These are phyloP conservation scores for Ptychadena robeensis DNA, from an alignment of 2,797 vertebrate species.

Conservation along the genomic window DNA sequence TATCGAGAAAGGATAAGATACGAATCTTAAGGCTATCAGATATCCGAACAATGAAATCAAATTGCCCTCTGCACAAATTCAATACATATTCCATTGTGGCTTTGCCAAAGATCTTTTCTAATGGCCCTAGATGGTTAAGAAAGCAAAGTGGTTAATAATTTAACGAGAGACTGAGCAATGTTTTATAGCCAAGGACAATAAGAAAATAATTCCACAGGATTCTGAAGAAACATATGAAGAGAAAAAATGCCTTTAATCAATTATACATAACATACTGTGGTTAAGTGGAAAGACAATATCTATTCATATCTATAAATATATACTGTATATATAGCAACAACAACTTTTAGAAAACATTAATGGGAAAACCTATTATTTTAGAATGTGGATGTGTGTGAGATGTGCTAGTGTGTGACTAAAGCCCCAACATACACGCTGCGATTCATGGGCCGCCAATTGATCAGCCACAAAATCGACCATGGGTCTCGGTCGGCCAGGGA, in stretches of 20 bases:
- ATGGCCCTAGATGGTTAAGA: slow-evolving; percentile 41
- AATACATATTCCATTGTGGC: slow-evolving; percentile 56
- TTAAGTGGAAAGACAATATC: not conserved
- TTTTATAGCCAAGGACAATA: not conserved
- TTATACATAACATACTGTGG: slow-evolving; percentile 3
- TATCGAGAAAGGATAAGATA: slow-evolving; percentile 62
- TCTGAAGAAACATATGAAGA: not conserved
- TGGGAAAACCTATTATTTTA: too few relatives aligned
- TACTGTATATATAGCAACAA: too few relatives aligned
- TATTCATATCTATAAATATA: too few relatives aligned
- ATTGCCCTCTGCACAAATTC: slow-evolving; percentile 59
- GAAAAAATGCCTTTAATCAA: slow-evolving; percentile 10
- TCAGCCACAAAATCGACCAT: too few relatives aligned
- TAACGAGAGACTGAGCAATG: slow-evolving; percentile 14
- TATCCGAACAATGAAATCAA: slow-evolving; percentile 59
- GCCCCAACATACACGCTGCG: too few relatives aligned
- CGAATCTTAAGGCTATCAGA: slow-evolving; percentile 55
- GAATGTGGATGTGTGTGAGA: too few relatives aligned
- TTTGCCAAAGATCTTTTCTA: slow-evolving; percentile 64
- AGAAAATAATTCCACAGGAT: not conserved
- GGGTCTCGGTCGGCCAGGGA: too few relatives aligned
- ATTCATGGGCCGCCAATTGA: too few relatives aligned
- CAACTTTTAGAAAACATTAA: too few relatives aligned
- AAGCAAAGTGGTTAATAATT: slow-evolving; percentile 18
- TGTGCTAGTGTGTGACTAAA: too few relatives aligned